Evolutionary conservation across 2,888 invertebrate species (phyloP), one percentile per base, ranked within the genome.

Genomic region (Andrena chrysosceles): DNA sequence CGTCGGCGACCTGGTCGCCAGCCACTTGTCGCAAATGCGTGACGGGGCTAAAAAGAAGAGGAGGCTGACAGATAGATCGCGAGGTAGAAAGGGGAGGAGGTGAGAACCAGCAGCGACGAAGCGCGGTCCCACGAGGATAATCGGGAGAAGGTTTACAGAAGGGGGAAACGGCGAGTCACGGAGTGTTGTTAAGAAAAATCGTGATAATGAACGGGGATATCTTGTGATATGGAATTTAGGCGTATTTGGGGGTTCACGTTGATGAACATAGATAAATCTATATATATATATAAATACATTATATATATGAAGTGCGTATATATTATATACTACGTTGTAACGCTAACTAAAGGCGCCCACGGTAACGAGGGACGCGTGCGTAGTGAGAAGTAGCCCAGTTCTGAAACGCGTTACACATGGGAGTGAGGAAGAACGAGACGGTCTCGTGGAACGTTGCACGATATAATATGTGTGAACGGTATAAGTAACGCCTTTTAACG

Each of bases 161-260:
- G 59, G 31, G 49, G 26, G 16, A 62, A 56, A 4, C 2, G 4
- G 20, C 23, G 49, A 60, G 48, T 52, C 64, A 63, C 73, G 62
- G 75, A 56, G 29, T n/a, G 42, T 79, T 73, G 29, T 72, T 54
- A 70, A 77, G 23, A 56, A 56, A 86, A 90, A 86, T 89, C 89
- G 91, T 91, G 91, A 91, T 91, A 91, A 88, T 88, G 89, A 90
- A 90, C 89, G 89, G 89, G 42, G 88, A 91, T 91, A 91, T 90
- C 89, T 91, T 92, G 91, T 90, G 90, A 91, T 90, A 90, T 87
- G 90, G 90, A 89, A 87, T 82, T 86, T 87, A 89, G 90, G 73
- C 85, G 89, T 91, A 90, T 84, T 77, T 56, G 81, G 81, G 84
- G 78, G 85, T 89, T 85, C 89, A 86, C 82, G 83, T 83, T 82